Evolutionary conservation across 2,113 vertebrate species (phyloP).

Genomic region (Neopipo cinnamomea): DNA sequence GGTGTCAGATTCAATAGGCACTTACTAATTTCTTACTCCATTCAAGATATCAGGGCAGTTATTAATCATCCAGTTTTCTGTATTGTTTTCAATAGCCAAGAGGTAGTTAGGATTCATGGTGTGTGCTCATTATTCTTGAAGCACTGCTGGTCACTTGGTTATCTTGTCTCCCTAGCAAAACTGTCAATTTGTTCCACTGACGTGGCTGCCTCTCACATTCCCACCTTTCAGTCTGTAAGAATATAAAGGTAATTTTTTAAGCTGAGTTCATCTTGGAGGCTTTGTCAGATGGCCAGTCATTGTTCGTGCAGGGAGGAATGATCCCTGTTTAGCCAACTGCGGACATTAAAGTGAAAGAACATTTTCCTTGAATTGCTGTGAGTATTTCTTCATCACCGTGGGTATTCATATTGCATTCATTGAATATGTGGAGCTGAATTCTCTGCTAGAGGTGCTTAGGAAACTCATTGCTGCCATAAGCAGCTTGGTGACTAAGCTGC

Average conservation of each 20-base stretch:
- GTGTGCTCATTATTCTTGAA: not conserved
- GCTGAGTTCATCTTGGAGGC: not conserved
- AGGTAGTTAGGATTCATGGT: not conserved
- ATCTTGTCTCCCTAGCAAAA: not conserved
- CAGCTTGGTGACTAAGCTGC: not conserved
- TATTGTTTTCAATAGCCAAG: not conserved
- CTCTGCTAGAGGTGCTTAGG: not conserved
- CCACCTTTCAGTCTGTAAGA: not conserved
- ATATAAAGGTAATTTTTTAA: not conserved
- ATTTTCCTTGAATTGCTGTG: not conserved
- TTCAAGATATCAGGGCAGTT: not conserved
- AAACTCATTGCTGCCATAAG: not conserved
- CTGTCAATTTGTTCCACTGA: not conserved
- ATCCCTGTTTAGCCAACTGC: not conserved
- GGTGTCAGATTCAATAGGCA: not conserved
- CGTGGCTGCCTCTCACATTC: not conserved
- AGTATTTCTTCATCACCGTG: not conserved
- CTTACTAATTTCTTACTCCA: not conserved
- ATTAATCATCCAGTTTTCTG: not conserved
- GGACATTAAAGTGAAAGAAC: not conserved
- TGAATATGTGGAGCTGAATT: not conserved
- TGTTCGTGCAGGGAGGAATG: not conserved
- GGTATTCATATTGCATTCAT: not conserved
- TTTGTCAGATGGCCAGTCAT: slow-evolving; percentile 2
- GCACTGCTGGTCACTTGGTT: not conserved